Evolutionary conservation across 2,888 invertebrate genomes (phyloP).

Genomic region (Tenodera sinensis): DNA sequence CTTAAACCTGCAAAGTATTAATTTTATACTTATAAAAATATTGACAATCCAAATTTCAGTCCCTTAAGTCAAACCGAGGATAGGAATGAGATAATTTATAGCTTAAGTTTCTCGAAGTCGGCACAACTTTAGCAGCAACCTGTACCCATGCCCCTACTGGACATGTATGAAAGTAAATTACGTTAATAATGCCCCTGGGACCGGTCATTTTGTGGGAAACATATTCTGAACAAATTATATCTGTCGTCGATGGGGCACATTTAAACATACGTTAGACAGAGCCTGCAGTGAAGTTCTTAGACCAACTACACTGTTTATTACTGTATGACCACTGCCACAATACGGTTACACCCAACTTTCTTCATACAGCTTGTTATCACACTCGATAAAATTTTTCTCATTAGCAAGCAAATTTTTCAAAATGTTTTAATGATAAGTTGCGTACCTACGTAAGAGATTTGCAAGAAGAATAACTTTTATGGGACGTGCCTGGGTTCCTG

Average conservation of each 20-base stretch:
- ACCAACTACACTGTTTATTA: not conserved
- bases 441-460: not conserved
- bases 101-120: no score
- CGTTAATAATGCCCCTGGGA: not conserved
- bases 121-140: not conserved
- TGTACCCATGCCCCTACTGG: not conserved
- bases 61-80: no score
- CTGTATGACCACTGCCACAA: not conserved
- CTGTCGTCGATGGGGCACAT: not conserved
- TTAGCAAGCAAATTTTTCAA: not conserved
- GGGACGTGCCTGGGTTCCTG: no score
- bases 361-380: not conserved
- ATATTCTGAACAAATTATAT: not conserved
- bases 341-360: not conserved
- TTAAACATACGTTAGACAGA: not conserved
- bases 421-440: not conserved
- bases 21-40: no score
- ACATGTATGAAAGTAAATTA: not conserved
- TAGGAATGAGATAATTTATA: no score
- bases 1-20: no score
- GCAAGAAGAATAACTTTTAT: not conserved
- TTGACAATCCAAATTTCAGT: no score
- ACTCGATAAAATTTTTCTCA: not conserved
- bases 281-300: not conserved
- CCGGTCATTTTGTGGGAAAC: not conserved